A percentile compares a stretch with the other conserved stretches of the same genome.
These are phyloP conservation scores for Haemorhous mexicanus DNA, from an alignment of 2,113 vertebrate genomes.

Conservation along the genomic window DNA sequence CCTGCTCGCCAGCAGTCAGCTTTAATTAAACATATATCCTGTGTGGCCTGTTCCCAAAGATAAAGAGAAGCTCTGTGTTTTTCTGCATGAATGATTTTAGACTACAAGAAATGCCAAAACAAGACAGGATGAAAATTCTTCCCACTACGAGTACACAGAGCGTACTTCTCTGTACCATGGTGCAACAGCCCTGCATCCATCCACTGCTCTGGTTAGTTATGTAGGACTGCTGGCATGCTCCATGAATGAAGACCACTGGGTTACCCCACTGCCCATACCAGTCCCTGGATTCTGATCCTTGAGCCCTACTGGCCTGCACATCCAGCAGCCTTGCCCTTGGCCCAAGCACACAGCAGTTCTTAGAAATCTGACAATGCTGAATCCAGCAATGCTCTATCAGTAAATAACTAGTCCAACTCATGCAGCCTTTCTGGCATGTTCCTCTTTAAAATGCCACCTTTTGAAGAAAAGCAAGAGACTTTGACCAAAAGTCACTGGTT, in stretches of 20 bases:
- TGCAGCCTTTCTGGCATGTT: not conserved
- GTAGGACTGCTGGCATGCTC: not conserved
- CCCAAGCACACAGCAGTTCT: not conserved
- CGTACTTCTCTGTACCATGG: not conserved
- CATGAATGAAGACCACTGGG: not conserved
- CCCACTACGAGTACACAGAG: not conserved
- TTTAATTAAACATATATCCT: slow-evolving; percentile 20
- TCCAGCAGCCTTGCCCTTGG: not conserved
- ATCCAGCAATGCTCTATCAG: not conserved
- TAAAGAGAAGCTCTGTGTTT: not conserved
- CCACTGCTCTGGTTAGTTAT: not conserved
- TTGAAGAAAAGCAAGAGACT: not conserved
- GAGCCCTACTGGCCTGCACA: not conserved
- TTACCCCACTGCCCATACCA: not conserved
- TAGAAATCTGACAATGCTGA: not conserved
- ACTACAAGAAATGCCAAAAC: not conserved
- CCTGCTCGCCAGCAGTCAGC: not conserved
- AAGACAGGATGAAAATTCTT: not conserved
- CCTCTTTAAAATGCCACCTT: not conserved
- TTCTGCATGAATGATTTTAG: slow-evolving; percentile 6
- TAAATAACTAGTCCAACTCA: not conserved
- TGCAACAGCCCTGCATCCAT: not conserved
- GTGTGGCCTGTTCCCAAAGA: not conserved
- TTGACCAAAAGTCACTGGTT: not conserved
- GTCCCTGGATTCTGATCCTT: not conserved